Evolutionary conservation across 2,113 vertebrate species (phyloP).

Genomic region (Tragelaphus scriptus): DNA sequence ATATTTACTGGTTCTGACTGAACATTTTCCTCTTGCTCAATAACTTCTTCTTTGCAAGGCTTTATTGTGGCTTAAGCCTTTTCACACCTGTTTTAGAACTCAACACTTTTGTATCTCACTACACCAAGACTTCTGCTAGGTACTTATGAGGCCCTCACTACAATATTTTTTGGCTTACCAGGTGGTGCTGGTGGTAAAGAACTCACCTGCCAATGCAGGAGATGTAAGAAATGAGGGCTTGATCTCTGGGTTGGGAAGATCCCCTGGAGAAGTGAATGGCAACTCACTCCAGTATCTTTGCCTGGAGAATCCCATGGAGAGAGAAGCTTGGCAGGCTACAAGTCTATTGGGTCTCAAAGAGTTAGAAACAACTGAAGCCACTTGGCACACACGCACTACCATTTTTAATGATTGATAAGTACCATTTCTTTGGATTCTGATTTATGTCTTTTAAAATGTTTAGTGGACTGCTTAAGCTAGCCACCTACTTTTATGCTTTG

Average conservation of each 20-base stretch:
- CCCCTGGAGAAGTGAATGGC: not conserved
- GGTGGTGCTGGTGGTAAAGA: not conserved
- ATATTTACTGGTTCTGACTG: not conserved
- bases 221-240: not conserved
- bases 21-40: conserved; percentile 11
- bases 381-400: not conserved
- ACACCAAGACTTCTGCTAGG: not conserved
- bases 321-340: not conserved
- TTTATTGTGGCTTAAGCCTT: not conserved
- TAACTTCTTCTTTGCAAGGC: not conserved
- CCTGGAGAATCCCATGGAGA: not conserved
- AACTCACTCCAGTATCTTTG: not conserved
- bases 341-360: not conserved
- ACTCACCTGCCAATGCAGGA: not conserved
- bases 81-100: not conserved
- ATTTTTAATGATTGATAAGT: conserved; percentile 16
- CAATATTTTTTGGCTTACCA: not conserved
- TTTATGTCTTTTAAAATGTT: not conserved
- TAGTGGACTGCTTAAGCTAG: not conserved
- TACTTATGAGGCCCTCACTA: not conserved
- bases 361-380: not conserved
- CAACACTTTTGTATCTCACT: not conserved
- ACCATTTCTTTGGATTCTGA: not conserved
- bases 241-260: not conserved
- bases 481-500: not conserved